Evolutionary conservation across 2,888 invertebrate genomes (phyloP).

Genomic region (Ochropacha duplaris): DNA sequence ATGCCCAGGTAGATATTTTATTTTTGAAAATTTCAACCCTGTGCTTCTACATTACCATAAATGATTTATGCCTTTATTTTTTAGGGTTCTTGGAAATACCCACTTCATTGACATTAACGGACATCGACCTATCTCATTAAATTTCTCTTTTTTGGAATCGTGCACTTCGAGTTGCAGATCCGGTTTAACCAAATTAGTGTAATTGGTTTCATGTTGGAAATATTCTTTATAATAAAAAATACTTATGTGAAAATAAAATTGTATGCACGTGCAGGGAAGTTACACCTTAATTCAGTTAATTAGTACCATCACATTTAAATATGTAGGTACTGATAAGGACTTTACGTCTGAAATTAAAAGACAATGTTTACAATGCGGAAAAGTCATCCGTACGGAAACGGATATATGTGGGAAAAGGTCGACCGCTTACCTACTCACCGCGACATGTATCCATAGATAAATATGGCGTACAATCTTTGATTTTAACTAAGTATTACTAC

Average conservation of each 20-base stretch:
- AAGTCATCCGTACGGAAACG: conserved; percentile 45
- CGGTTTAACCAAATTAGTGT: not conserved
- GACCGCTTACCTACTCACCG: conserved; percentile 22
- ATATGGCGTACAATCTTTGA: not conserved
- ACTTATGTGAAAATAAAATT: too few relatives aligned
- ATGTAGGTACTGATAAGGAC: not conserved
- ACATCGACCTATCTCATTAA: not conserved
- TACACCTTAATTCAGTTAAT: too few relatives aligned
- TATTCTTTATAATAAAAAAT: too few relatives aligned
- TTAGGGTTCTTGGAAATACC: not conserved
- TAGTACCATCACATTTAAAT: too few relatives aligned
- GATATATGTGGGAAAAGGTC: conserved; percentile 33
- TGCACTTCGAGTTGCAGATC: not conserved
- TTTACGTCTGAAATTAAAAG: not conserved
- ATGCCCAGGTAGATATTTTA: too few relatives aligned
- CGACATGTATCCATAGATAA: not conserved
- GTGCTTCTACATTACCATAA: too few relatives aligned
- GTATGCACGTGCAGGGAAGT: too few relatives aligned
- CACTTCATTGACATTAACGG: not conserved
- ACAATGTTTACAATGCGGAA: not conserved
- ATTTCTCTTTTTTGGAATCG: not conserved
- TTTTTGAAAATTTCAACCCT: too few relatives aligned
- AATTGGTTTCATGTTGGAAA: not conserved
- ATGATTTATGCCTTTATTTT: not conserved
- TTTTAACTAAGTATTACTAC: too few relatives aligned